Conservation (phyloP, 2,113 vertebrate species). For the Crypturellus undulatus region DNA sequence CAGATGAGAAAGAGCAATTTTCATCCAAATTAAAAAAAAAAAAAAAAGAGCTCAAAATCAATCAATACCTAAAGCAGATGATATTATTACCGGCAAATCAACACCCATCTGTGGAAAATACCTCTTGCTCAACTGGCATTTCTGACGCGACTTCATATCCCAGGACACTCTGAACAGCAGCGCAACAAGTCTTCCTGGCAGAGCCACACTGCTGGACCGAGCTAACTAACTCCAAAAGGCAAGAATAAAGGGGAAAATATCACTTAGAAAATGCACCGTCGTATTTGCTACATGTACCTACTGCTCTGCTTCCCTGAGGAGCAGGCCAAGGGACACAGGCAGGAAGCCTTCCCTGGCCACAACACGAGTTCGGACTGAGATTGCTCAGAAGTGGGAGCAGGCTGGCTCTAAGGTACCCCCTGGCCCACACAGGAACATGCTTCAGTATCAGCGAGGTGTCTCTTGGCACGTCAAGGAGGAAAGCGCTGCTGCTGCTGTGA, state of each 20-base stretch:
- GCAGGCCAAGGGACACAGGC: neutral
- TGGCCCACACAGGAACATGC: neutral
- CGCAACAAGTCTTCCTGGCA: neutral
- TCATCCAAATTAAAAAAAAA: neutral
- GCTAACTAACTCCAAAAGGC: neutral
- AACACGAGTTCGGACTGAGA: neutral
- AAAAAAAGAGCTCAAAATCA: neutral
- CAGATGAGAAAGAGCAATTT: neutral
- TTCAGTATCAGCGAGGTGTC: neutral
- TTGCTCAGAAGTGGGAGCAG: neutral
- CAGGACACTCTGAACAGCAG: fast-evolving
- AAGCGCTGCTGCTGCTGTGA: neutral
- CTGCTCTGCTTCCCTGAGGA: neutral
- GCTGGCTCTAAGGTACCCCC: neutral
- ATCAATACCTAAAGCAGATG: neutral
- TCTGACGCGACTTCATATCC: neutral
- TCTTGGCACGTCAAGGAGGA: neutral
- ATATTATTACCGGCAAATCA: slow-evolving; percentile 1
- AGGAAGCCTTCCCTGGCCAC: neutral
- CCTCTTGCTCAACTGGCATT: neutral
- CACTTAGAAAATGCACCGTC: neutral
- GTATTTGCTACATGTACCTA: neutral
- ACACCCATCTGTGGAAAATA: neutral
- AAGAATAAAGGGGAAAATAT: neutral
- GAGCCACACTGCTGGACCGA: neutral